Conservation (phyloP, 2,113 vertebrate species). For the Callionymus lyra region DNA sequence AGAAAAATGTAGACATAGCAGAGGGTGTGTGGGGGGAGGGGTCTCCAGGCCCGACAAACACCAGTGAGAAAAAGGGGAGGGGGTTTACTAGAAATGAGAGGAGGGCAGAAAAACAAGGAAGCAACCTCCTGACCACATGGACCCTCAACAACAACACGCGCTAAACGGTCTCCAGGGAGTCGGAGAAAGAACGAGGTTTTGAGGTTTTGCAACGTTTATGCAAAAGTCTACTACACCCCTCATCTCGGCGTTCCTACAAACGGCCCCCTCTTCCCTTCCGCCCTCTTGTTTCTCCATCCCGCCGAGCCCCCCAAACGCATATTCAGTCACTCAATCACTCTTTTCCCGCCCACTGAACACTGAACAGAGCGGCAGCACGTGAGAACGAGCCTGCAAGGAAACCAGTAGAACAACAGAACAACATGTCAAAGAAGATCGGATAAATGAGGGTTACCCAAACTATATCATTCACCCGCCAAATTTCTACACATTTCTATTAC, state of each 20-base stretch:
- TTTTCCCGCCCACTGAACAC: conserved; percentile 35
- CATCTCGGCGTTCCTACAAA: conserved; percentile 18
- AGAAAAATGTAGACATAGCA: conserved; percentile 58
- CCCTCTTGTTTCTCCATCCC: conserved; percentile 7
- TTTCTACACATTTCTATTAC: too few species aligned
- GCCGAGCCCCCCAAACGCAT: conserved; percentile 40
- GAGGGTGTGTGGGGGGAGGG: conserved; percentile 47
- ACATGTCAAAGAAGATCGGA: conserved; percentile 4
- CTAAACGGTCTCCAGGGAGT: conserved; percentile 31
- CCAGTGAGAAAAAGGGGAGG: conserved; percentile 28
- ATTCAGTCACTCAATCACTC: conserved; percentile 28
- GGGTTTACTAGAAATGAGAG: conserved; percentile 18
- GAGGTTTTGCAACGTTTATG: conserved; percentile 28
- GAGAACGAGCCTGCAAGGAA: conserved; percentile 5
- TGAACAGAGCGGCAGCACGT: conserved; percentile 22
- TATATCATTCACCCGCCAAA: too few species aligned
- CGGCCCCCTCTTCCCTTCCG: conserved; percentile 41
- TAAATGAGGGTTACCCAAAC: too few species aligned
- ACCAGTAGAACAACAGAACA: too few species aligned
- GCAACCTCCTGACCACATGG: conserved; percentile 56
- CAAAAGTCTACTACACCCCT: conserved; percentile 31
- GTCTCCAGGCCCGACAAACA: conserved; percentile 22
- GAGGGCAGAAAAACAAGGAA: conserved; percentile 21
- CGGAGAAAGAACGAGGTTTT: conserved; percentile 42
- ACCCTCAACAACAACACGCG: conserved; percentile 40